phyloP scores from a whole-genome alignment of 2,113 vertebrate species.

The Coryphaenoides rupestris region DNA sequence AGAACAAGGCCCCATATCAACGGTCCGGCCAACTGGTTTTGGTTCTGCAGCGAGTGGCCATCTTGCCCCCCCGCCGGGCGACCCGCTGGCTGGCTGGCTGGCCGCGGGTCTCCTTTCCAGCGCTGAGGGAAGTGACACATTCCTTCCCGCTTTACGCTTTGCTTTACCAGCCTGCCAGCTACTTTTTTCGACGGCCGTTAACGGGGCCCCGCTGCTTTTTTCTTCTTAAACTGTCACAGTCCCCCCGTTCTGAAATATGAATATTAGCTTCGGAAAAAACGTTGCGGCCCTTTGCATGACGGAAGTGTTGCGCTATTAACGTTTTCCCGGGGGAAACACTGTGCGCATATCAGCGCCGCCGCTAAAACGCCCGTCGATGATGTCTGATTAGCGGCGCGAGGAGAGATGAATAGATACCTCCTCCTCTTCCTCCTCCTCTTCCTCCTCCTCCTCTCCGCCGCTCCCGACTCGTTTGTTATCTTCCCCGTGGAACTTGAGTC shows the following conservation, averaged over 20 bases:
- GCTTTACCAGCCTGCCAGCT: slow-evolving; percentile 75
- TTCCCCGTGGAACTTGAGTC: slow-evolving; percentile 36
- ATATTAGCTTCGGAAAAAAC: slow-evolving; percentile 79
- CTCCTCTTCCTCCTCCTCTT: too few species aligned
- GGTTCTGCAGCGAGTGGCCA: too few species aligned
- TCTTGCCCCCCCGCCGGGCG: too few species aligned
- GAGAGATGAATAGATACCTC: slow-evolving; percentile 75
- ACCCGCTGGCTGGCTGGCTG: too few species aligned
- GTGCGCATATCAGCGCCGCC: slow-evolving; percentile 65
- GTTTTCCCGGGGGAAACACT: slow-evolving; percentile 65
- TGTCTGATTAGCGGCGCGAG: slow-evolving; percentile 75
- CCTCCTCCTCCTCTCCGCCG: too few species aligned
- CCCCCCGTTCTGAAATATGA: slow-evolving; percentile 78
- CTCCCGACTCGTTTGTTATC: slow-evolving; percentile 80
- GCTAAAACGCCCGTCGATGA: slow-evolving; percentile 75
- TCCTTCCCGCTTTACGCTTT: slow-evolving; percentile 71
- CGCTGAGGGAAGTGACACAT: slow-evolving; percentile 58
- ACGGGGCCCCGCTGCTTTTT: slow-evolving; percentile 40
- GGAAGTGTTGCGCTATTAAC: slow-evolving; percentile 73
- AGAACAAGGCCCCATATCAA: too few species aligned
- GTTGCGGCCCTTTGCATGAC: slow-evolving; percentile 72
- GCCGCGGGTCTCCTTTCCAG: slow-evolving; percentile 52
- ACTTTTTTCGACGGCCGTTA: slow-evolving; percentile 81
- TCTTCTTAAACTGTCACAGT: too few species aligned
- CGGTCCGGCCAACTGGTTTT: too few species aligned